Evolutionary conservation across 1,140 invertebrate genomes (phyloP).

Genomic region (Coptotermes formosanus): DNA sequence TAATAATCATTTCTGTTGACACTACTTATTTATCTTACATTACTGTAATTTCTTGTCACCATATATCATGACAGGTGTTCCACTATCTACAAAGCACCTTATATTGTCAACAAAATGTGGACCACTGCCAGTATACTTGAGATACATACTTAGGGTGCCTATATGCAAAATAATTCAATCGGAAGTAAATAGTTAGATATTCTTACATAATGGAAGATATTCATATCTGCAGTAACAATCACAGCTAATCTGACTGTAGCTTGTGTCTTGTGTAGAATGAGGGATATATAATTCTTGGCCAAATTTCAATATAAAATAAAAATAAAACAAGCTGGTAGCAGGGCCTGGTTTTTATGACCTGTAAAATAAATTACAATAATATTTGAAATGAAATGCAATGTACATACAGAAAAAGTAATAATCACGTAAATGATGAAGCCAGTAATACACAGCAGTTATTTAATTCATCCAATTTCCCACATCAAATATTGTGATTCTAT

Average conservation of each 20-base stretch:
- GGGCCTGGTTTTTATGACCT: no score
- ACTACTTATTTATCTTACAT: not conserved
- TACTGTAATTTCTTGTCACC: not conserved
- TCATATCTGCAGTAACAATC: not conserved
- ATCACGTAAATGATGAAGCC: no score
- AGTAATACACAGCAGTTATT: no score
- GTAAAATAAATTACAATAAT: not conserved
- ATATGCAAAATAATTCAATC: not conserved
- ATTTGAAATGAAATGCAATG: not conserved
- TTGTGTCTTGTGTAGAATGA: not conserved
- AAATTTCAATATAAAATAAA: not conserved
- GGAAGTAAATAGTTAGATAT: no score
- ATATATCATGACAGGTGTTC: not conserved
- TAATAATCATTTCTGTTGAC: not conserved
- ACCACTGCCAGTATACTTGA: no score
- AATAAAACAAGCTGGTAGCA: no score
- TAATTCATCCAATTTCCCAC: no score
- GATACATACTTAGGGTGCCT: not conserved
- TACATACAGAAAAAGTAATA: not conserved
- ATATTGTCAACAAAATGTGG: no score
- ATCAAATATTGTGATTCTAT: no score
- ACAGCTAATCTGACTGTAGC: not conserved
- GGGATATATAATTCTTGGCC: not conserved
- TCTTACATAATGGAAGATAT: not conserved
- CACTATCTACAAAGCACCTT: not conserved